phyloP scores from a whole-genome alignment of 1,140 invertebrate genomes.

The Macrotrachela quadricornifera region DNA sequence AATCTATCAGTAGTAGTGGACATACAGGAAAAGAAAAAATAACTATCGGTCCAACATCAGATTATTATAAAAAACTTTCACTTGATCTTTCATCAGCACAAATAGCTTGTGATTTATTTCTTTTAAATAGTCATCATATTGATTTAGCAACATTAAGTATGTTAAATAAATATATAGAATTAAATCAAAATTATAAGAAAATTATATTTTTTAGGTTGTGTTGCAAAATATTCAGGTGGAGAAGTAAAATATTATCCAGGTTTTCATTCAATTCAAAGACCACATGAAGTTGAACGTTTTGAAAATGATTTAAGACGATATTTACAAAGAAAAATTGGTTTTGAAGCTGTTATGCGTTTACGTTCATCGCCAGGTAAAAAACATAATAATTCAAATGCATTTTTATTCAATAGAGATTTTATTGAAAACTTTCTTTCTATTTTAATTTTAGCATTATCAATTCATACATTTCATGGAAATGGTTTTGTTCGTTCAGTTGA shows the following conservation, averaged over 20 bases:
- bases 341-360: slow-evolving; percentile 93
- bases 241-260: slow-evolving; percentile 75
- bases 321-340: slow-evolving; percentile 83
- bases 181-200: too few relatives aligned
- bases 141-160: slow-evolving; percentile 54
- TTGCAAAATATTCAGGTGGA: slow-evolving; percentile 83
- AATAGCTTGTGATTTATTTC: slow-evolving; percentile 80
- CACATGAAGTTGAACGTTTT: slow-evolving; percentile 48
- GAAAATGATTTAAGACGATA: slow-evolving; percentile 61
- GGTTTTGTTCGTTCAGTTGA: slow-evolving; percentile 97
- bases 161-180: too few relatives aligned
- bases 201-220: slow-evolving; percentile 32
- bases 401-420: too few relatives aligned
- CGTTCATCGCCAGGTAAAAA: slow-evolving; percentile 69
- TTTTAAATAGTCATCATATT: slow-evolving; percentile 71
- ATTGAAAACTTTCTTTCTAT: too few relatives aligned
- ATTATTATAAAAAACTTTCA: slow-evolving; percentile 91
- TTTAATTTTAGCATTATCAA: slow-evolving; percentile 38
- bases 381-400: too few relatives aligned
- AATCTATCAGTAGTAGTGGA: too few relatives aligned
- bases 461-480: slow-evolving; percentile 96
- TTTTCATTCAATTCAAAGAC: slow-evolving; percentile 48
- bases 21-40: slow-evolving; percentile 37
- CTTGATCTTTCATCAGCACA: slow-evolving; percentile 87
- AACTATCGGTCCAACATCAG: slow-evolving; percentile 70